Evolutionary conservation across 2,797 vertebrate genomes (phyloP).

Genomic region (Darevskia mixta): DNA sequence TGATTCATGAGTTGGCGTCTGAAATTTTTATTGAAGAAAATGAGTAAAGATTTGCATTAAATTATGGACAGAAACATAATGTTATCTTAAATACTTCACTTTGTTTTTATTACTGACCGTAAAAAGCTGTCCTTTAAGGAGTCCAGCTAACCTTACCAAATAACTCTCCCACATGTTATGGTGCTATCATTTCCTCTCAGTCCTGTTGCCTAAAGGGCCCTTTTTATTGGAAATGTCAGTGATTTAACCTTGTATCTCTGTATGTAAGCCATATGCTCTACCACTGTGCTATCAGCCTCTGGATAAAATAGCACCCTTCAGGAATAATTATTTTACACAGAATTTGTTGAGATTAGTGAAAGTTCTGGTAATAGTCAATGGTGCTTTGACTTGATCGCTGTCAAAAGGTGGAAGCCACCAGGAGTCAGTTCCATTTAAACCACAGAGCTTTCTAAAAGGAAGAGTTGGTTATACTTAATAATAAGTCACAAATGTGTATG

Average conservation of each 20-base stretch:
- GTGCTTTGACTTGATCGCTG: not conserved
- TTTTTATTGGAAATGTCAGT: not conserved
- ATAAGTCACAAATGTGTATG: not conserved
- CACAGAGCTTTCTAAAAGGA: not conserved
- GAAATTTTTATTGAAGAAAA: not conserved
- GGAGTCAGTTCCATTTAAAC: not conserved
- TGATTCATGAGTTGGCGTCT: not conserved
- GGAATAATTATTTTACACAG: not conserved
- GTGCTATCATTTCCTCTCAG: not conserved
- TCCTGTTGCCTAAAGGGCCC: not conserved
- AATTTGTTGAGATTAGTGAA: constrained; percentile 13
- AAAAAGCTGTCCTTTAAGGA: not conserved
- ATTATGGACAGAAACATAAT: not conserved
- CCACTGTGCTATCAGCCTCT: not conserved
- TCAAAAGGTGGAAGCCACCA: not conserved
- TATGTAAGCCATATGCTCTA: not conserved
- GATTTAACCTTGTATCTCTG: not conserved
- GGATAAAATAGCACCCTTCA: not conserved
- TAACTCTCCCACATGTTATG: not conserved
- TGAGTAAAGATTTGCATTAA: not conserved
- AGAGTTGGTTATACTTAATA: not conserved
- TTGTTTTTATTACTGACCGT: not conserved
- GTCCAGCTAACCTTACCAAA: not conserved
- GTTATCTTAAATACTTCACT: not conserved
- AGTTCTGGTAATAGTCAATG: not conserved